A percentile compares a stretch with the other conserved stretches of the same genome.
phyloP scores from a whole-genome alignment of 2,888 invertebrate species.

The Agonopterix arenella region DNA sequence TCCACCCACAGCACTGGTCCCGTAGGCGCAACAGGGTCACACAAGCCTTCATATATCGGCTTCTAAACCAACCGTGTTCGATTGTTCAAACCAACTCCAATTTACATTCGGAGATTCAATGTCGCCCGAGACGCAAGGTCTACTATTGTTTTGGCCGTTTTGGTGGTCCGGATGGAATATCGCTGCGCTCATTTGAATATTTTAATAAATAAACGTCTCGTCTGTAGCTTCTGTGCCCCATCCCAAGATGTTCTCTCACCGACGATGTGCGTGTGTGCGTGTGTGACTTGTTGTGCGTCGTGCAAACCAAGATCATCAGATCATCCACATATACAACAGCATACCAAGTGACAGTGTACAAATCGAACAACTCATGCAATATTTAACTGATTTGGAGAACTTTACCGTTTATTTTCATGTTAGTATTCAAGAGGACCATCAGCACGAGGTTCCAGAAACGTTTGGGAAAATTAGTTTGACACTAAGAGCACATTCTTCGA shows the following conservation, averaged over 20 bases:
- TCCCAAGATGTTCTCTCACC: slow-evolving; percentile 32
- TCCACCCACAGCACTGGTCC: slow-evolving; percentile 73
- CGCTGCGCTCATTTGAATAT: slow-evolving; percentile 54
- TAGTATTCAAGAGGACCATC: slow-evolving; percentile 74
- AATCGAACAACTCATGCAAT: slow-evolving; percentile 53
- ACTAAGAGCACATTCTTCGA: slow-evolving; percentile 42
- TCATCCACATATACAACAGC: slow-evolving; percentile 49
- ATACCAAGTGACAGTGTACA: slow-evolving; percentile 40
- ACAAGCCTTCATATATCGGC: slow-evolving; percentile 61
- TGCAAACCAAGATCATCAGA: slow-evolving; percentile 70
- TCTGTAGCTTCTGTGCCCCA: slow-evolving; percentile 21
- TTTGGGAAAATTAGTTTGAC: slow-evolving; percentile 31
- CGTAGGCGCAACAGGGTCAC: slow-evolving; percentile 76
- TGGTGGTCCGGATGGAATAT: slow-evolving; percentile 61
- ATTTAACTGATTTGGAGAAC: slow-evolving; percentile 27
- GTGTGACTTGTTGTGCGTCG: slow-evolving; percentile 42
- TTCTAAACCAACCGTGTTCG: slow-evolving; percentile 54
- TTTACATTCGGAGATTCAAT: slow-evolving; percentile 70
- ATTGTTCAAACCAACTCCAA: slow-evolving; percentile 66
- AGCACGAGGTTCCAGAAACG: slow-evolving; percentile 48
- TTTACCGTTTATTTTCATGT: slow-evolving; percentile 75
- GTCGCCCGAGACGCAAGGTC: slow-evolving; percentile 62
- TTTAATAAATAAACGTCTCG: slow-evolving; percentile 31
- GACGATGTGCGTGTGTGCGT: slow-evolving; percentile 31
- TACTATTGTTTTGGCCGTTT: slow-evolving; percentile 67